Evolutionary conservation across 1,140 invertebrate species (phyloP), one percentile per base, ranked within the genome.

Genomic region (Luehdorfia chinensis): DNA sequence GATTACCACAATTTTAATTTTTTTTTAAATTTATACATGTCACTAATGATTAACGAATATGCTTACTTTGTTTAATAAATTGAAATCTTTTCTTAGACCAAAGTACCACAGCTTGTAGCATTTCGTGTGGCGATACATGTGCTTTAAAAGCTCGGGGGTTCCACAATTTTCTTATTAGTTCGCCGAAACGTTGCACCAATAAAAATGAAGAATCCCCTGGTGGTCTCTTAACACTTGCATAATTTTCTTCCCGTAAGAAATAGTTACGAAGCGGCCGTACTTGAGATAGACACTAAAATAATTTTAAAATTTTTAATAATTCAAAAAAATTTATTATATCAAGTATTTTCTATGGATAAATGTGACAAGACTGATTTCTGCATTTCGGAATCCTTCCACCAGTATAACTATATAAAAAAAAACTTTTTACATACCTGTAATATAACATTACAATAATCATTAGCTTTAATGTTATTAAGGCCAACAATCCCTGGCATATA

Each of bases 401-500:
- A n/a, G n/a, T n/a, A n/a, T n/a, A n/a, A n/a, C n/a, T n/a, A n/a
- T n/a, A n/a, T n/a, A n/a, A n/a, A n/a, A n/a, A n/a, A 34, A 7
- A 4, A 30, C 4, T 16, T n/a, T 9, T 39, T 15, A 23, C 27
- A 37, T 79, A 97, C 96, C 89, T 98, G 97, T 33, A 99, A 88
- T 52, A 99, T 94, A 44, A 99, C 98, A 89, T 99, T 99, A 66
- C 98, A 99, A 74, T 99, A 99, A 86, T 99, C 98, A 89, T 99
- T 99, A 1, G 96, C 96, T 87, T 99, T 99, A 54, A 99, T 99
- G 84, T 99, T 99, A 77, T 99, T 99, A 12, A 99, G 88, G 1
- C 98, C 98, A 16, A 97, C 94, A 74, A 98, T 97, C 23, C 97
- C 98, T 13, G 98, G 97, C 57, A 96, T 92, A 83, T 99, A 99